A percentile compares a stretch with the other conserved stretches of the same genome.
Evolutionary conservation across 2,888 invertebrate species (phyloP).

Genomic region (Lycia hirtaria): DNA sequence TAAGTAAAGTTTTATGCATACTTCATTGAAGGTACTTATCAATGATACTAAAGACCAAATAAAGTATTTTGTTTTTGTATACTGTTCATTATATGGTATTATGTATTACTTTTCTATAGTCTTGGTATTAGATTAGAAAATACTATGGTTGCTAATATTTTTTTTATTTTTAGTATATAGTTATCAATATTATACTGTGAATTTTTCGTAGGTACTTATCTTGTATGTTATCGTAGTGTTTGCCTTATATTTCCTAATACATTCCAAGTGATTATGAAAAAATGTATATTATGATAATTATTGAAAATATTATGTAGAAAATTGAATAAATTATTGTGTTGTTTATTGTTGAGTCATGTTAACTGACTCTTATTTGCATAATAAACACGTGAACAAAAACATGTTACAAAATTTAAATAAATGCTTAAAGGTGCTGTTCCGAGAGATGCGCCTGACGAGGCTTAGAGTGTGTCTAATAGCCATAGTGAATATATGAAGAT

Average conservation of each 20-base stretch:
- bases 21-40: no score
- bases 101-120: constrained; percentile 39
- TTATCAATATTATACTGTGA: constrained; percentile 61
- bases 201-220: constrained; percentile 52
- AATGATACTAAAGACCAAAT: no score
- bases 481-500: no score
- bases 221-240: constrained; percentile 52
- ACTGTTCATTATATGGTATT: not conserved
- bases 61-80: no score
- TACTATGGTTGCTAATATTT: constrained; percentile 68
- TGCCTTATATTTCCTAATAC: constrained; percentile 61
- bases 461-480: no score
- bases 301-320: constrained; percentile 4
- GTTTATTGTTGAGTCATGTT: constrained; percentile 10
- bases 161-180: constrained; percentile 57
- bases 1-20: no score
- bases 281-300: constrained; percentile 8
- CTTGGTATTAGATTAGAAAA: constrained; percentile 44
- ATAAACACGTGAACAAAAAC: constrained; percentile 18
- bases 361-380: constrained; percentile 24
- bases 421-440: no score
- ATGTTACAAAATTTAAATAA: constrained; percentile 26
- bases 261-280: constrained; percentile 61
- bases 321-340: constrained; percentile 12
- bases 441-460: no score